Evolutionary conservation across 2,888 invertebrate genomes (phyloP).

Genomic region (Camponotus fellah): DNA sequence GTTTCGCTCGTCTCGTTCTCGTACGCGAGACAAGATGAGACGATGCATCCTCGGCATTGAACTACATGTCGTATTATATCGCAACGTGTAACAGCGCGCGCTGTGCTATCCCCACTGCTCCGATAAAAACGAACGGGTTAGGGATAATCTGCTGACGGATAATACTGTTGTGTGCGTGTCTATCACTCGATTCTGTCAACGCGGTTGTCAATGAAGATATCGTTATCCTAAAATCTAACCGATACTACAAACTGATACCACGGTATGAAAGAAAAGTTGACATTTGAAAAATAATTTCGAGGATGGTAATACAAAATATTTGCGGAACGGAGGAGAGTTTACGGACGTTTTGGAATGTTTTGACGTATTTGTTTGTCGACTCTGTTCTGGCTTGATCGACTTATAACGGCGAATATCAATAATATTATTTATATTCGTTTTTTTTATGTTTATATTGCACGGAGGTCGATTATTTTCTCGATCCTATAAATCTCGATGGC

Average conservation of each 20-base stretch:
- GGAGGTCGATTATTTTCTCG: slow-evolving; percentile 15
- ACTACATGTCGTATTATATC: slow-evolving; percentile 10
- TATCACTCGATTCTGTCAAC: slow-evolving; percentile 5
- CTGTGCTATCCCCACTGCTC: not conserved
- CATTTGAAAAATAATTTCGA: not conserved
- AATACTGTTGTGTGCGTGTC: not conserved
- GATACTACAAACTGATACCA: not conserved
- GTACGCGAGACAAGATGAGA: slow-evolving; percentile 18
- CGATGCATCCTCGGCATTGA: slow-evolving; percentile 51
- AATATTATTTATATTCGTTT: not conserved
- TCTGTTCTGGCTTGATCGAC: not conserved
- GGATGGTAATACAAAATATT: not conserved
- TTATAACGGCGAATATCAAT: not conserved
- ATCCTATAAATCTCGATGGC: slow-evolving; percentile 24
- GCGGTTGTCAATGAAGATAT: not conserved
- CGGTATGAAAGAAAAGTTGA: not conserved
- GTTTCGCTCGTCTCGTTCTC: too few relatives aligned
- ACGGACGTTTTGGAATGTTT: not conserved
- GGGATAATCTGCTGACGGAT: not conserved
- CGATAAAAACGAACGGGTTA: slow-evolving; percentile 34
- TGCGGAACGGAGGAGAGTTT: not conserved
- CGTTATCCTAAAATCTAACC: not conserved
- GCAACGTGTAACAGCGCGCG: not conserved
- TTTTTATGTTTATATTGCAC: not conserved
- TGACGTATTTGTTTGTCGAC: not conserved